These are phyloP conservation scores for Euborellia annulipes DNA, from an alignment of 1,140 invertebrate species.

Conservation along the genomic window DNA sequence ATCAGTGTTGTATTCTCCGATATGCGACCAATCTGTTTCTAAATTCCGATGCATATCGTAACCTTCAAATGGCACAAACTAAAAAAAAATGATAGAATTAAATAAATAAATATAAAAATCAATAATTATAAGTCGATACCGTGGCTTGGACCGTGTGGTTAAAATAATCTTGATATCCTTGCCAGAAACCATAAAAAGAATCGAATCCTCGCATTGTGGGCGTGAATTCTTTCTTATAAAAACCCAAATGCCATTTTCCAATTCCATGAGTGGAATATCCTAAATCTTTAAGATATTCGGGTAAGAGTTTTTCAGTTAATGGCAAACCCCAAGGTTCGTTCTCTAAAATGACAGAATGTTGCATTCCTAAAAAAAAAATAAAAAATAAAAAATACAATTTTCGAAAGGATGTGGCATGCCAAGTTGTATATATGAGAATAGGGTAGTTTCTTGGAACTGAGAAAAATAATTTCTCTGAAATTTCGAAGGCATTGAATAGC, in stretches of 20 bases:
- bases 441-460: too few relatives aligned
- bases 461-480: too few relatives aligned
- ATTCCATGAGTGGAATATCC: conserved; percentile 71
- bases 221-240: conserved; percentile 49
- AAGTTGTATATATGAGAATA: too few relatives aligned
- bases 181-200: conserved; percentile 68
- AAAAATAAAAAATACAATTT: too few relatives aligned
- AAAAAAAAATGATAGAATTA: too few relatives aligned
- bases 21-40: conserved; percentile 37
- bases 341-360: conserved; percentile 58
- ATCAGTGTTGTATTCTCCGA: conserved; percentile 51
- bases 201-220: conserved; percentile 74
- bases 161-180: conserved; percentile 70
- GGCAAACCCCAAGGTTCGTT: conserved; percentile 56
- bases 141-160: conserved; percentile 43
- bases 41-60: conserved; percentile 36
- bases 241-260: conserved; percentile 84
- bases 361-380: too few relatives aligned
- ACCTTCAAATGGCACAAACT: conserved; percentile 15
- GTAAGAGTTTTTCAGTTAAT: conserved; percentile 49
- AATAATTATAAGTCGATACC: too few relatives aligned
- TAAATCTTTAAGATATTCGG: conserved; percentile 52
- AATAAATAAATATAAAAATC: too few relatives aligned
- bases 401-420: too few relatives aligned
- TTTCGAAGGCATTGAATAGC: too few relatives aligned